A percentile compares a stretch with the other conserved stretches of the same genome.
These are phyloP conservation scores for Echinops telfairi DNA, from an alignment of 2,113 vertebrate genomes.

Conservation along the genomic window DNA sequence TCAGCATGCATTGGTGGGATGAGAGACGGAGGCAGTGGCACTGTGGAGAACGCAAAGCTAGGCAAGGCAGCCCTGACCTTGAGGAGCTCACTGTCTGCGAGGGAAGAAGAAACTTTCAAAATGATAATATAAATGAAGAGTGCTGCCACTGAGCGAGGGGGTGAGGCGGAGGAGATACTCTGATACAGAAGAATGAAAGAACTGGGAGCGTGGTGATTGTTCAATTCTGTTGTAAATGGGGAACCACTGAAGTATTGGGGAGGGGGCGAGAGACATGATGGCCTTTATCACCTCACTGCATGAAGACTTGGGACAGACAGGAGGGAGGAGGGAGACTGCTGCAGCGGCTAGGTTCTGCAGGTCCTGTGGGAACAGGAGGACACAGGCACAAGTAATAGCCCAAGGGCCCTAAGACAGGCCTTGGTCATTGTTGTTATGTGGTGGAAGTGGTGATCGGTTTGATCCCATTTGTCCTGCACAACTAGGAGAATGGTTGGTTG, in stretches of 20 bases:
- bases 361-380: neutral
- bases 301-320: neutral
- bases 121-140: neutral
- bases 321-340: too few relatives aligned
- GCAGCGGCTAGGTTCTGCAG: neutral
- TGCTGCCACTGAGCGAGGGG: neutral
- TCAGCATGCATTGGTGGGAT: neutral
- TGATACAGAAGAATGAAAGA: neutral
- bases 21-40: neutral
- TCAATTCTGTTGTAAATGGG: neutral
- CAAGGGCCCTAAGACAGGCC: neutral
- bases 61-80: neutral
- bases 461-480: neutral
- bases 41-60: neutral
- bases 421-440: neutral
- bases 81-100: neutral
- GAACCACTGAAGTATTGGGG: neutral
- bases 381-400: neutral
- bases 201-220: neutral
- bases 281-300: neutral
- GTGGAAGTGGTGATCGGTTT: neutral
- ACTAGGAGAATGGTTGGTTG: neutral
- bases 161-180: neutral
- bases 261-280: too few relatives aligned
- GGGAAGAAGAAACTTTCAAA: neutral